Conservation (phyloP, 2,888 invertebrate species). For the Reticulitermes lucifugus region DNA sequence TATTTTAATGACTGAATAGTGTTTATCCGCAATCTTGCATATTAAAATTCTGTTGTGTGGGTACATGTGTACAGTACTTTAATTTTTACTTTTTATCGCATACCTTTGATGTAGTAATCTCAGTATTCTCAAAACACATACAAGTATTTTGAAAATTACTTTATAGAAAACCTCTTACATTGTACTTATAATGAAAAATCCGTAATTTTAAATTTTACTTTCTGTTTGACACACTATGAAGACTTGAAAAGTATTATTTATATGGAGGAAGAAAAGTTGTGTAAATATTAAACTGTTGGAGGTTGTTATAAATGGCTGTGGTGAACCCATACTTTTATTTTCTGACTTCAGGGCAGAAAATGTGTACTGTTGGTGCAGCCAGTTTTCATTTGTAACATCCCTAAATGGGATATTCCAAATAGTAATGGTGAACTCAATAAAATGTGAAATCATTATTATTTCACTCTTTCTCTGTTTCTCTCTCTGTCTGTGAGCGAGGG, state of each 20-base stretch:
- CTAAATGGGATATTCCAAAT: too few species aligned
- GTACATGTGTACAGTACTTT: not conserved
- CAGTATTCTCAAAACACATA: not conserved
- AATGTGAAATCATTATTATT: too few species aligned
- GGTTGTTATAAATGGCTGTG: not conserved
- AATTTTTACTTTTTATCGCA: not conserved
- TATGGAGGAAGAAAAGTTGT: not conserved
- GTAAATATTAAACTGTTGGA: not conserved
- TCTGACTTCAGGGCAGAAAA: too few species aligned
- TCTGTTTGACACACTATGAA: not conserved
- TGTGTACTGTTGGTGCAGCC: not conserved
- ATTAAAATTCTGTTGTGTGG: constrained; percentile 1
- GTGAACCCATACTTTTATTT: not conserved
- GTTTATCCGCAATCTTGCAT: not conserved
- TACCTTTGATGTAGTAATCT: not conserved
- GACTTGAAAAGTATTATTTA: not conserved
- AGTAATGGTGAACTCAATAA: too few species aligned
- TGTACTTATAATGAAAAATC: not conserved
- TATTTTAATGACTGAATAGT: not conserved
- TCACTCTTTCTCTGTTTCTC: too few species aligned
- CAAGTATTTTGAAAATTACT: not conserved
- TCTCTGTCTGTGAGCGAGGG: too few species aligned
- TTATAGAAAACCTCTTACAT: not conserved
- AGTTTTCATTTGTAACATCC: not conserved
- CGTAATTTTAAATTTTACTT: not conserved